A percentile compares a stretch with the other conserved stretches of the same genome.
Conservation (phyloP, 2,888 invertebrate genomes). For the Dascillus cervinus region DNA sequence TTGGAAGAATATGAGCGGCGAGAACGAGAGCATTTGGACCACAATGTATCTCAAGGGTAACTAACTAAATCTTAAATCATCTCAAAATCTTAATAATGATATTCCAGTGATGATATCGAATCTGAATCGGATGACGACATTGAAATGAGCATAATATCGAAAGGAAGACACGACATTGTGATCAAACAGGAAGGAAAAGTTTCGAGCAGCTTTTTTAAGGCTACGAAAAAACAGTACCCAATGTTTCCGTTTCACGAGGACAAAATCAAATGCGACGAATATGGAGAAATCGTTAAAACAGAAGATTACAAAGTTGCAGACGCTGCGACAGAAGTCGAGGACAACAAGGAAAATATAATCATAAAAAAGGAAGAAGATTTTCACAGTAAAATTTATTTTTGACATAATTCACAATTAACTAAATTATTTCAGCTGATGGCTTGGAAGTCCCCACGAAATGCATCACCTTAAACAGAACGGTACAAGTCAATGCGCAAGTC, state of each 20-base stretch:
- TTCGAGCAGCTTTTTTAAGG: conserved; percentile 75
- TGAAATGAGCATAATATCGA: conserved; percentile 71
- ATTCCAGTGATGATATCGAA: conserved; percentile 57
- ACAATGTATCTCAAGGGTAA: conserved; percentile 32
- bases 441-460: conserved; percentile 89
- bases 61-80: conserved; percentile 10
- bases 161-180: conserved; percentile 81
- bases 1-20: conserved; percentile 66
- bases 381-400: too few species aligned
- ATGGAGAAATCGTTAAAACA: conserved; percentile 89
- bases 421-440: conserved; percentile 35
- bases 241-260: conserved; percentile 96
- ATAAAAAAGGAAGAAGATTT: conserved; percentile 57
- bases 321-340: conserved; percentile 56
- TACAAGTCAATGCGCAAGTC: conserved; percentile 77
- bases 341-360: conserved; percentile 60
- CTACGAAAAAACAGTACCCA: conserved; percentile 85
- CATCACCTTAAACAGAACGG: conserved; percentile 61
- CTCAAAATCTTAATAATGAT: conserved; percentile 1
- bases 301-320: conserved; percentile 88
- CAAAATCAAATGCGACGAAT: conserved; percentile 86
- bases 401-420: neutral
- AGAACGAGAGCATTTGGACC: conserved; percentile 47
- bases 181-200: conserved; percentile 63
- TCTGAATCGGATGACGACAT: conserved; percentile 80